phyloP scores from a whole-genome alignment of 2,797 vertebrate genomes.

The Manis javanica region DNA sequence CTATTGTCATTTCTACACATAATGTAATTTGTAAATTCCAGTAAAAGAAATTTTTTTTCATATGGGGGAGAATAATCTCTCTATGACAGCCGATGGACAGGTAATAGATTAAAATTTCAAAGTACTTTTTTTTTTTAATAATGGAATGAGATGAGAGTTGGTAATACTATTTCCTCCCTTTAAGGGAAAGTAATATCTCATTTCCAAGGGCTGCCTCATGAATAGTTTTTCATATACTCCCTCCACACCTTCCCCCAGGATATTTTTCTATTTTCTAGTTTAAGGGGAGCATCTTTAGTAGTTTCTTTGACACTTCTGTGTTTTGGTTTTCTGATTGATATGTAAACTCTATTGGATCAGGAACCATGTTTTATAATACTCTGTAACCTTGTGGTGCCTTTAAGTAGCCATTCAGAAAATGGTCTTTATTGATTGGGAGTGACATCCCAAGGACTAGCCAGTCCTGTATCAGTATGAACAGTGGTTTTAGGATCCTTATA shows the following conservation, averaged over 20 bases:
- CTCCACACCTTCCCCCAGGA: not conserved
- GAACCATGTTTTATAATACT: not conserved
- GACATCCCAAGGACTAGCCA: not conserved
- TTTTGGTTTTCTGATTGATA: not conserved
- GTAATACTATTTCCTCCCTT: not conserved
- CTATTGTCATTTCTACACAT: not conserved
- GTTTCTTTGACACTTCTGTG: not conserved
- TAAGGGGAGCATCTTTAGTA: not conserved
- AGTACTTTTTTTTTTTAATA: not conserved
- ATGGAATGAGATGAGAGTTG: not conserved
- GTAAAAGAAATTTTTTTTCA: not conserved
- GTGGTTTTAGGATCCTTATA: not conserved
- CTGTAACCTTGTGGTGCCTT: not conserved
- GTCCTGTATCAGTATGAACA: not conserved
- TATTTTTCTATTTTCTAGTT: not conserved
- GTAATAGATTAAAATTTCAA: not conserved
- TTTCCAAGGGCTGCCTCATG: not conserved
- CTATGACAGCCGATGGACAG: not conserved
- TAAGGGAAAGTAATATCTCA: not conserved
- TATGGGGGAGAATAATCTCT: not conserved
- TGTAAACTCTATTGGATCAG: not conserved
- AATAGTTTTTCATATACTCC: not conserved
- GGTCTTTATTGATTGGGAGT: not conserved
- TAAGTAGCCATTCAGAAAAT: not conserved
- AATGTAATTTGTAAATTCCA: conserved; percentile 12